Base-by-base conservation (phyloP, 2,797 vertebrate species). In the Sylvia borin region DNA sequence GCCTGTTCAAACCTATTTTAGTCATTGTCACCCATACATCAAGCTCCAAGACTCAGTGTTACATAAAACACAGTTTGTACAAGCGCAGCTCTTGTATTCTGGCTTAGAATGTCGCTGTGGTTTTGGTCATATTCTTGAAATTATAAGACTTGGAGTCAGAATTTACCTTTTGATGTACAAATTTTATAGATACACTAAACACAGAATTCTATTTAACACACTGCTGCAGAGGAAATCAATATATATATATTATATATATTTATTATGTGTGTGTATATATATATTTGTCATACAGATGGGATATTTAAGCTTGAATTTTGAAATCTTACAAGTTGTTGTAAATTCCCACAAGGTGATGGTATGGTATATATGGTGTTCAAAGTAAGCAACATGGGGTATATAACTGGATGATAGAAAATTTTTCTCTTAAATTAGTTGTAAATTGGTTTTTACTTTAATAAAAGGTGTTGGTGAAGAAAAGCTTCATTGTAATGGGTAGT, bases 391-490 rank as follows among this genome's bases (percentile, higher is more conserved):
- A 3, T 36, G 14, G 9, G 1, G 1, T 79, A 40, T 86, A 8
- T 65, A 78, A 42, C 4, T 2, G 1, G 4, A 20, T 57, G 71
- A 40, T 10, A 58, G 5, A 13, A 62, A 65, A 16, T 0, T 1
- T 51, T 31, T 60, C 1, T 80, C 74, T 68, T 20, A 1, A 88
- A 58, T 65, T 70, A 13, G 2, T 48, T 84, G 12, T 47, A 31
- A 74, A 53, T 40, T 80, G 0, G 10, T 29, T 85, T 85, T 85
- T 83, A 4, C 26, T 66, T 84, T 42, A 47, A 4, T n/a, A 60
- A 29, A 9, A 36, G 2, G 5, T 62, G 13, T 88, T 66, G 12
- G 20, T 43, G n/a, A 50, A 82, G 24, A 60, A 77, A 86, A 83
- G 15, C 20, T 64, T 82, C n/a, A 38, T 15, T 17, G 5, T 36